Conservation (phyloP, 2,888 invertebrate genomes). For the Cataglyphis livida region DNA sequence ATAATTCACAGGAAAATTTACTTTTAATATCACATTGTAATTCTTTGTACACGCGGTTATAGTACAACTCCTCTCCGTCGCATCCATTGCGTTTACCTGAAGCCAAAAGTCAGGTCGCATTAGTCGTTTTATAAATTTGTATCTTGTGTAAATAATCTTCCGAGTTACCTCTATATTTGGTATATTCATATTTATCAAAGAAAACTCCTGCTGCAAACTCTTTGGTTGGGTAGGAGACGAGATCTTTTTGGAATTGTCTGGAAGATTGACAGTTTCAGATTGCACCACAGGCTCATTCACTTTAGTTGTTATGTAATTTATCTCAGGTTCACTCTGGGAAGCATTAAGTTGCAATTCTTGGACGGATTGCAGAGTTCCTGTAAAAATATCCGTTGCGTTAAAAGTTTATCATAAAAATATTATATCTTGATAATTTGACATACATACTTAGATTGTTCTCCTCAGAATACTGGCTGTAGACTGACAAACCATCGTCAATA, state of each 20-base stretch:
- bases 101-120: not conserved
- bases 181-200: constrained; percentile 91
- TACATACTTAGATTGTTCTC: constrained; percentile 81
- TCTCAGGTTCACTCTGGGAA: constrained; percentile 79
- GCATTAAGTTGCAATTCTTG: constrained; percentile 82
- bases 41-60: constrained; percentile 87
- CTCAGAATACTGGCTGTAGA: constrained; percentile 83
- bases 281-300: constrained; percentile 75
- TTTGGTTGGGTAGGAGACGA: constrained; percentile 86
- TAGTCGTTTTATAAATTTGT: not conserved
- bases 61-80: constrained; percentile 87
- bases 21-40: constrained; percentile 87
- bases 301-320: constrained; percentile 78
- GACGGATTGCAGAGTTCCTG: constrained; percentile 81
- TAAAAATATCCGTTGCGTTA: not conserved
- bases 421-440: not conserved
- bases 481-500: constrained; percentile 86
- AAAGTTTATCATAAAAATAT: not conserved
- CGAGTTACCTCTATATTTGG: constrained; percentile 89
- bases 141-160: not conserved
- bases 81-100: constrained; percentile 87
- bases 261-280: constrained; percentile 74
- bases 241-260: constrained; percentile 79
- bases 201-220: constrained; percentile 91
- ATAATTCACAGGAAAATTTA: constrained; percentile 91